These are phyloP conservation scores for Pammene fasciana DNA, from an alignment of 2,888 invertebrate species.

Conservation along the genomic window DNA sequence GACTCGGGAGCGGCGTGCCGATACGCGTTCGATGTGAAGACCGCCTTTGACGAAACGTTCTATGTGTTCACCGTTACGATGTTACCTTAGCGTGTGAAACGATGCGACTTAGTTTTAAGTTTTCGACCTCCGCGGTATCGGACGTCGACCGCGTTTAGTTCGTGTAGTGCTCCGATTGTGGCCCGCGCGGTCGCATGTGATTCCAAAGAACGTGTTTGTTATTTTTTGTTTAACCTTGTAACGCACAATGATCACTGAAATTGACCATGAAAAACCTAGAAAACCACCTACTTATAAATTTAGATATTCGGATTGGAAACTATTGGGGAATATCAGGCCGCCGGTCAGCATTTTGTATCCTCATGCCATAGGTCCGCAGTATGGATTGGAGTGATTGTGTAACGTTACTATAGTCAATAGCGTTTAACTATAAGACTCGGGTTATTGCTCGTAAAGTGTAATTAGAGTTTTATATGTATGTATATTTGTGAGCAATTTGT, in stretches of 20 bases:
- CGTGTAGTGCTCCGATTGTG: constrained; percentile 22
- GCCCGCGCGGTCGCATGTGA: constrained; percentile 43
- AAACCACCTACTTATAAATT: constrained; percentile 18
- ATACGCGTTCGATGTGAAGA: too few relatives aligned
- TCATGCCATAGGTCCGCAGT: constrained; percentile 40
- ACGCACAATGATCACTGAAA: constrained; percentile 49
- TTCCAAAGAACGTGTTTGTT: constrained; percentile 49
- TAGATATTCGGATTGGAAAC: constrained; percentile 19
- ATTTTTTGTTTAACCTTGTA: constrained; percentile 41
- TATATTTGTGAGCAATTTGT: constrained; percentile 70
- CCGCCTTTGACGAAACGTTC: constrained; percentile 33
- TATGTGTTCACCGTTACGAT: constrained; percentile 44
- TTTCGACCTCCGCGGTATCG: constrained; percentile 39
- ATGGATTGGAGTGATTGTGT: constrained; percentile 44
- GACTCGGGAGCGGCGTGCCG: too few relatives aligned
- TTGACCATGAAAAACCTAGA: constrained; percentile 14
- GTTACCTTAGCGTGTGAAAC: constrained; percentile 38
- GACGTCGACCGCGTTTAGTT: constrained; percentile 22
- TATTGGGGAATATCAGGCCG: constrained; percentile 20
- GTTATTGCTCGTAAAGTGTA: constrained; percentile 52
- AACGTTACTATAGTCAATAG: constrained; percentile 43
- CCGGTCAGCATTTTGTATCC: constrained; percentile 44
- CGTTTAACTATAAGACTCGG: constrained; percentile 47
- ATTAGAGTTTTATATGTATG: constrained; percentile 69
- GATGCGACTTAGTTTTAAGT: constrained; percentile 25